Percentiles rank a stretch among this genome's conserved stretches.
phyloP scores from a whole-genome alignment of 2,113 vertebrate genomes.

The Melanerpes aurifrons region DNA sequence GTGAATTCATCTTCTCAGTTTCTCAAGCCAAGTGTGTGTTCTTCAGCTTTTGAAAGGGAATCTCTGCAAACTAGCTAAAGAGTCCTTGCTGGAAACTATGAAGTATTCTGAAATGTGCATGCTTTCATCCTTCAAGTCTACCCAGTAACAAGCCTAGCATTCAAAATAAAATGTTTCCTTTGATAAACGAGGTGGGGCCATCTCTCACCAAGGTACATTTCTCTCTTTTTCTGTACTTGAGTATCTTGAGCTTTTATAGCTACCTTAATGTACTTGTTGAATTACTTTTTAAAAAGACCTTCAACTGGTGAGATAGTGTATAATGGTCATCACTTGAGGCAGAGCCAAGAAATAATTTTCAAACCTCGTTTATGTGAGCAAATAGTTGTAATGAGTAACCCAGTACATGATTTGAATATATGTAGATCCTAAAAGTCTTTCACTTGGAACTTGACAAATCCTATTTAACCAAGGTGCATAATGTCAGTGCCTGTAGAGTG shows the following conservation, averaged over 20 bases:
- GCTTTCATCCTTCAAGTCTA: neutral
- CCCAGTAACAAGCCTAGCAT: neutral
- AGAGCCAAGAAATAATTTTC: slow-evolving; percentile 13
- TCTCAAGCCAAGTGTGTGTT: neutral
- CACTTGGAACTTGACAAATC: neutral
- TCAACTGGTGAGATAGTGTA: neutral
- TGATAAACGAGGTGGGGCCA: neutral
- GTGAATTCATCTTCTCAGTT: neutral
- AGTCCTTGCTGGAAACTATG: neutral
- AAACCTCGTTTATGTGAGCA: neutral
- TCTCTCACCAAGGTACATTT: neutral
- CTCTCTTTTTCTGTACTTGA: neutral
- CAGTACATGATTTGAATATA: neutral
- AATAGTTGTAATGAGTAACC: neutral
- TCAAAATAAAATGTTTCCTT: neutral
- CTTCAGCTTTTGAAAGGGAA: neutral
- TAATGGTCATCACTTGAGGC: neutral
- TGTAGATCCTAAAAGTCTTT: neutral
- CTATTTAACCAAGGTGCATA: neutral
- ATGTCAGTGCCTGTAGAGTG: neutral
- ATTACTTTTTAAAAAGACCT: neutral
- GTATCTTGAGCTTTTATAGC: neutral
- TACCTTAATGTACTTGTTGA: neutral
- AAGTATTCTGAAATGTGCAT: neutral
- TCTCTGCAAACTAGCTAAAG: neutral